Evolutionary conservation across 2,113 vertebrate genomes (phyloP).

Genomic region (Chaetops frenatus): DNA sequence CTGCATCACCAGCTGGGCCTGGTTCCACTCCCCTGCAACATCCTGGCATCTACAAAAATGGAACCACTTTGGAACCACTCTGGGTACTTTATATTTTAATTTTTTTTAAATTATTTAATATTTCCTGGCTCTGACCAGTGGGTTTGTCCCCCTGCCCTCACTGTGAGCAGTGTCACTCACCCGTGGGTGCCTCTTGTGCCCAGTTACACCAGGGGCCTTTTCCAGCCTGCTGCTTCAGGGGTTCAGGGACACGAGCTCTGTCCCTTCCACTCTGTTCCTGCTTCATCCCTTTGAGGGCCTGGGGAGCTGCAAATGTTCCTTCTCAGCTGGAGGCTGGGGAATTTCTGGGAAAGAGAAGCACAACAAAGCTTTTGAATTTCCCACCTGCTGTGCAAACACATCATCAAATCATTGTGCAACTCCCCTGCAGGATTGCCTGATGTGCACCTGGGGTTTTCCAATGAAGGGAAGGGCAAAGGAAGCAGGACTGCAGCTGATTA

Average conservation of each 20-base stretch:
- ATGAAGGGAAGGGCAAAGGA: neutral
- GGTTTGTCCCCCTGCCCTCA: neutral
- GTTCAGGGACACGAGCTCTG: neutral
- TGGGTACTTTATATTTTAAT: neutral
- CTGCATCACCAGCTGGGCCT: neutral
- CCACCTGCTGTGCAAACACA: neutral
- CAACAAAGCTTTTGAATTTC: neutral
- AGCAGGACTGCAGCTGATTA: neutral
- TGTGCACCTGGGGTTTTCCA: neutral
- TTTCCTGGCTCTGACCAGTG: neutral
- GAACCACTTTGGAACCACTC: neutral
- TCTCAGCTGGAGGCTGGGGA: neutral
- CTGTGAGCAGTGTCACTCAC: neutral
- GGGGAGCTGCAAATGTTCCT: neutral
- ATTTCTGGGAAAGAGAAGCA: neutral
- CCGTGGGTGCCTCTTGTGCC: neutral
- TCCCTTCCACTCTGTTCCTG: neutral
- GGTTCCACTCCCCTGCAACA: neutral
- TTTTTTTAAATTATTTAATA: neutral
- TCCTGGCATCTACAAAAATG: too few relatives aligned
- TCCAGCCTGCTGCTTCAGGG: neutral
- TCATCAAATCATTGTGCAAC: neutral
- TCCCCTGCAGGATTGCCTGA: neutral
- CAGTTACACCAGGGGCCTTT: neutral
- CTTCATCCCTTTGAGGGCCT: neutral